A percentile compares a stretch with the other conserved stretches of the same genome.
Evolutionary conservation across 2,888 invertebrate genomes (phyloP).

Genomic region (Drosophila subsilvestris): DNA sequence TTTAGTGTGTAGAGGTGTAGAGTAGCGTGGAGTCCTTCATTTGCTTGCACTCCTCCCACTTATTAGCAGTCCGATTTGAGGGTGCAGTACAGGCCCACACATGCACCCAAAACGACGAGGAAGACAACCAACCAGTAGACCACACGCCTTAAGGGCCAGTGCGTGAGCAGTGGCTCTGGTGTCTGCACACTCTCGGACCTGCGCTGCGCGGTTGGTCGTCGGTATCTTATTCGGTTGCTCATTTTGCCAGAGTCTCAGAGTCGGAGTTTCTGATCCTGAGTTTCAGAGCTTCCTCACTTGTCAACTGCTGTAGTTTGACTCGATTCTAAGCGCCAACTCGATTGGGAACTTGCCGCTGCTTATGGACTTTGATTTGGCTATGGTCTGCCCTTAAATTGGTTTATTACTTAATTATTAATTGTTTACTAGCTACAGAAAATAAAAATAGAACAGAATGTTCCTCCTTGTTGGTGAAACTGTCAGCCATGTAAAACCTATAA

Average conservation of each 20-base stretch:
- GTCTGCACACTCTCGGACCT: background rate
- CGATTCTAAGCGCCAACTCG: too few species aligned
- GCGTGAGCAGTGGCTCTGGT: background rate
- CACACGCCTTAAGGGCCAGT: slow-evolving; percentile 46
- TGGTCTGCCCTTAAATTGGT: too few species aligned
- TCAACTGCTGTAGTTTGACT: too few species aligned
- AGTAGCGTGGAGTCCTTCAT: too few species aligned
- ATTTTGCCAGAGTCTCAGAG: background rate
- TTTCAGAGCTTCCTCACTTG: too few species aligned
- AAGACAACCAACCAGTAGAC: slow-evolving; percentile 46
- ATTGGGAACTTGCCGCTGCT: too few species aligned
- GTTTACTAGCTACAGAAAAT: background rate
- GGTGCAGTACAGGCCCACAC: slow-evolving; percentile 35
- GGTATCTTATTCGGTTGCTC: background rate
- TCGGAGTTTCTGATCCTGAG: too few species aligned
- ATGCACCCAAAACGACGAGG: slow-evolving; percentile 1
- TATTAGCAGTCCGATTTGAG: slow-evolving; percentile 53
- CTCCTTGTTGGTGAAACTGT: too few species aligned
- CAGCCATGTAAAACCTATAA: too few species aligned
- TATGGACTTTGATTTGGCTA: too few species aligned
- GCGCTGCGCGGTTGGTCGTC: background rate
- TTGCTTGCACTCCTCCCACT: background rate
- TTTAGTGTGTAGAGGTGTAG: too few species aligned
- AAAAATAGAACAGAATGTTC: too few species aligned
- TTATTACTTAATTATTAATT: background rate